Conservation (phyloP, 1,140 invertebrate species). For the Scylla paramamosain region DNA sequence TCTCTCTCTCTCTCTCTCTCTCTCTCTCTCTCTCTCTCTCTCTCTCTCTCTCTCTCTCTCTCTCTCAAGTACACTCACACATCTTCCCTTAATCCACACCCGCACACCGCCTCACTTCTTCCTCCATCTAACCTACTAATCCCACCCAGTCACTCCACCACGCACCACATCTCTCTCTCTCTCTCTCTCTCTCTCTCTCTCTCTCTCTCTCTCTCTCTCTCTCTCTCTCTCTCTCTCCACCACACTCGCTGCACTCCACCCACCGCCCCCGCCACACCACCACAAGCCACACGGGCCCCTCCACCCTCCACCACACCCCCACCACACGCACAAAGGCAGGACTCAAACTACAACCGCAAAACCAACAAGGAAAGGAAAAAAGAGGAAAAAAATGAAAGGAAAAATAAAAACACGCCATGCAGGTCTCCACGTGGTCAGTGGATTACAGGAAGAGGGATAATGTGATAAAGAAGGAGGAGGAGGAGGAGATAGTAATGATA, state of each 20-base stretch:
- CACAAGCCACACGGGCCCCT: too few relatives aligned
- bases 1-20: too few relatives aligned
- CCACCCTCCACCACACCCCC: background rate
- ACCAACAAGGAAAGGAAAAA: background rate
- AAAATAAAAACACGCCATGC: background rate
- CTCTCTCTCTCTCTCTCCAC: background rate
- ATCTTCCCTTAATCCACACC: background rate
- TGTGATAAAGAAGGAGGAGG: background rate
- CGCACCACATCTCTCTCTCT: too few relatives aligned
- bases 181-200: background rate
- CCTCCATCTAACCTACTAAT: background rate
- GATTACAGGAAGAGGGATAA: background rate
- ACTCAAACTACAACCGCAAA: background rate
- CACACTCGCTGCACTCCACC: background rate
- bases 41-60: too few relatives aligned
- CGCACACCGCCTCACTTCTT: background rate
- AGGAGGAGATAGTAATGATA: background rate
- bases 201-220: background rate
- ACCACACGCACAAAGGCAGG: background rate
- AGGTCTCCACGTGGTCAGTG: background rate
- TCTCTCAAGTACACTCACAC: too few relatives aligned
- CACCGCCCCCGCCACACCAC: background rate
- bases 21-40: too few relatives aligned
- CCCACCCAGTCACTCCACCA: background rate
- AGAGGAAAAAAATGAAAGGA: background rate